Conservation (phyloP, 2,888 invertebrate species). For the Incurvaria masculella region DNA sequence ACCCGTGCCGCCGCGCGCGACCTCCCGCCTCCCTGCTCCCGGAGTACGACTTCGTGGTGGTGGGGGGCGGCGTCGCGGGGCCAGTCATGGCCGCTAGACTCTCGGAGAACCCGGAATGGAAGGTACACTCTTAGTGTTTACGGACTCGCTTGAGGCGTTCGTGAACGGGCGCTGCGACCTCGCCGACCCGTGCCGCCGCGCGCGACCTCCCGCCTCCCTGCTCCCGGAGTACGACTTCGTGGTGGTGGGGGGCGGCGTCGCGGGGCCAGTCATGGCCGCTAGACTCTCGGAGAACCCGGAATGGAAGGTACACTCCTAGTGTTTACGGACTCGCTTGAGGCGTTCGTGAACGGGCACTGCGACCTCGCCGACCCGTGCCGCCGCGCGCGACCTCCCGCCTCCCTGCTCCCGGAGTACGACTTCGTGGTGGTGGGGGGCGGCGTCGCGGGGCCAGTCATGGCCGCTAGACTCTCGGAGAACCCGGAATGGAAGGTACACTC, state of each 20-base stretch:
- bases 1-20: conserved; percentile 57
- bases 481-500: conserved; percentile 62
- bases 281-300: conserved; percentile 62
- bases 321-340: conserved; percentile 64
- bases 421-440: conserved; percentile 67
- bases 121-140: conserved; percentile 60
- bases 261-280: conserved; percentile 61
- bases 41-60: conserved; percentile 64
- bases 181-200: conserved; percentile 59
- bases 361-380: conserved; percentile 59
- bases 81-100: conserved; percentile 61
- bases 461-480: conserved; percentile 62
- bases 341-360: conserved; percentile 58
- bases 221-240: conserved; percentile 63
- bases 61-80: conserved; percentile 66
- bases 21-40: conserved; percentile 37
- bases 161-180: conserved; percentile 57
- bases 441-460: conserved; percentile 62
- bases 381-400: conserved; percentile 43
- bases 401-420: conserved; percentile 54
- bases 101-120: conserved; percentile 65
- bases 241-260: conserved; percentile 64
- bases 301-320: conserved; percentile 61
- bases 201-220: conserved; percentile 34
- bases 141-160: conserved; percentile 62